Conservation (phyloP, 2,113 vertebrate species). For the Ardeotis arabs region DNA sequence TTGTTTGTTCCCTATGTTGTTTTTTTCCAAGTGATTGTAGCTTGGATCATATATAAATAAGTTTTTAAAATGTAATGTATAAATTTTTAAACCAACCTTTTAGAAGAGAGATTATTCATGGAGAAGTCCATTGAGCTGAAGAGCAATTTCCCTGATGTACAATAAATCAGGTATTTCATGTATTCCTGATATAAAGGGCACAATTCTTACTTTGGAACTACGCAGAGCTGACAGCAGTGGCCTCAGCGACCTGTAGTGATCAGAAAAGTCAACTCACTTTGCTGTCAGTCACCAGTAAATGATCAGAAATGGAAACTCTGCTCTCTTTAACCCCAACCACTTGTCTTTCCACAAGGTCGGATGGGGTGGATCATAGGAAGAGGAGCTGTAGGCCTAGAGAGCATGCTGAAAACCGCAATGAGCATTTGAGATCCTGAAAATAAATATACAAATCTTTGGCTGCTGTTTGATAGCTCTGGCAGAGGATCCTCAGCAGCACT, state of each 20-base stretch:
- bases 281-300: fast-evolving
- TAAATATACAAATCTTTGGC: background rate
- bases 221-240: background rate
- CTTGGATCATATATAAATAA: background rate
- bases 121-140: background rate
- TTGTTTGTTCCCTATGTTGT: background rate
- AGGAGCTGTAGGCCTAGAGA: background rate
- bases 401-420: background rate
- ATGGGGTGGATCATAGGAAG: background rate
- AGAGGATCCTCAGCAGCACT: background rate
- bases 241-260: background rate
- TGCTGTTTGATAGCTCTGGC: background rate
- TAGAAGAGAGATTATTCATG: background rate
- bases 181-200: background rate
- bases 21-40: background rate
- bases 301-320: background rate
- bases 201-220: background rate
- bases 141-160: background rate
- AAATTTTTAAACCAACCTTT: background rate
- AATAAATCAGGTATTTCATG: background rate
- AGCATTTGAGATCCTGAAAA: background rate
- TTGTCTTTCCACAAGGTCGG: background rate
- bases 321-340: background rate
- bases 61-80: background rate
- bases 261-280: background rate